Evolutionary conservation across 2,888 invertebrate genomes (phyloP).

Genomic region (Oxytorus armatus): DNA sequence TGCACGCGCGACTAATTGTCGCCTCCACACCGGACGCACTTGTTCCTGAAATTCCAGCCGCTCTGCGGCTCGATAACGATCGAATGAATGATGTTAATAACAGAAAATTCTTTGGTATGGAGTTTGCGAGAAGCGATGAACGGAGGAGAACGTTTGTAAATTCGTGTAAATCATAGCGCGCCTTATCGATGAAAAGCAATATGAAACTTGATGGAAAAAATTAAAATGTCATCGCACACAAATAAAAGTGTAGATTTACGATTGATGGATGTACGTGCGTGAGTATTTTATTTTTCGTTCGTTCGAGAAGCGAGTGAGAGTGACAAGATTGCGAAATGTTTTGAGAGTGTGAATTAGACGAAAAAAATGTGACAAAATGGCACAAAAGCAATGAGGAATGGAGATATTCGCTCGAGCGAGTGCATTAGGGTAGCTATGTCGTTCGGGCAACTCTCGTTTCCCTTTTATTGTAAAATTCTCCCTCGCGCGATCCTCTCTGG

Average conservation of each 20-base stretch:
- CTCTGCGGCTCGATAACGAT: constrained; percentile 27
- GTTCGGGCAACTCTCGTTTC: constrained; percentile 41
- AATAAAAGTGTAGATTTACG: constrained; percentile 26
- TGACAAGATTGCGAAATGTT: constrained; percentile 48
- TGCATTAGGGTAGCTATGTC: constrained; percentile 58
- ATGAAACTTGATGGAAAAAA: constrained; percentile 47
- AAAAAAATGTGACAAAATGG: constrained; percentile 9
- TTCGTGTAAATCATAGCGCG: constrained; percentile 78
- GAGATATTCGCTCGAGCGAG: constrained; percentile 61
- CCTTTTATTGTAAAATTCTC: constrained; percentile 51
- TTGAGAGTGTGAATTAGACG: constrained; percentile 65
- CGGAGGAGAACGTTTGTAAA: constrained; percentile 52
- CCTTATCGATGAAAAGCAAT: constrained; percentile 83
- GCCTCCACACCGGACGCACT: constrained; percentile 43
- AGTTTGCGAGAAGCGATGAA: background rate
- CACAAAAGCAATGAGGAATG: constrained; percentile 51
- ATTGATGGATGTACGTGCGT: background rate
- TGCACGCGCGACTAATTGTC: constrained; percentile 60
- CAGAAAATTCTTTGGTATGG: constrained; percentile 21
- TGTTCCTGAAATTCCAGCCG: constrained; percentile 47
- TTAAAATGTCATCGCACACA: constrained; percentile 21
- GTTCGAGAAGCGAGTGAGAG: too few relatives aligned
- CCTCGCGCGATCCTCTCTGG: constrained; percentile 24
- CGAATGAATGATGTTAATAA: constrained; percentile 10
- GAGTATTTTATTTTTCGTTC: background rate